Percentiles rank a stretch among this genome's conserved stretches.
These are phyloP conservation scores for Oreortyx pictus DNA, from an alignment of 2,797 vertebrate species.

Conservation along the genomic window DNA sequence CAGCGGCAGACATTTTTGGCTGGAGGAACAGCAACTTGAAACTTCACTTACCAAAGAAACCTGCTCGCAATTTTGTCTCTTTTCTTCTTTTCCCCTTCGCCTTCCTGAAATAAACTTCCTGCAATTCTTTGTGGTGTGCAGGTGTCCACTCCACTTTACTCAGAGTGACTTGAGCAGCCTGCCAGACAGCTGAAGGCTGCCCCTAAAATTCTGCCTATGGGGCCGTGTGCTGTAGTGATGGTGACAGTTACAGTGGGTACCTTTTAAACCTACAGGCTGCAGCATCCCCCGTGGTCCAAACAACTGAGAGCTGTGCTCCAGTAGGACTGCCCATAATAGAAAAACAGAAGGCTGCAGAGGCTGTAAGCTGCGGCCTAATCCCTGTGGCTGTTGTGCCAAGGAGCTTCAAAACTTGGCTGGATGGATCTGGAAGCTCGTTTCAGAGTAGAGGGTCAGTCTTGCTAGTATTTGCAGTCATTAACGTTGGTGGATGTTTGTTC, in stretches of 20 bases:
- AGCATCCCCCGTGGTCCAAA: constrained; percentile 50
- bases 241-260: constrained; percentile 24
- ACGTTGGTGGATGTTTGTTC: not conserved
- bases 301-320: constrained; percentile 40
- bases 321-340: constrained; percentile 56
- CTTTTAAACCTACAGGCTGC: constrained; percentile 20
- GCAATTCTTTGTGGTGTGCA: constrained; percentile 70
- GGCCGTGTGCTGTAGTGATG: constrained; percentile 21
- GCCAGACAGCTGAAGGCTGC: constrained; percentile 46
- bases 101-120: constrained; percentile 75
- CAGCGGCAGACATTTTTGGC: constrained; percentile 31
- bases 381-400: constrained; percentile 50
- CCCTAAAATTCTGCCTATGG: constrained; percentile 46
- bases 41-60: constrained; percentile 63
- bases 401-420: constrained; percentile 64
- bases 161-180: constrained; percentile 43
- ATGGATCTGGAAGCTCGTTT: constrained; percentile 63
- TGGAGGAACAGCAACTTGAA: constrained; percentile 48
- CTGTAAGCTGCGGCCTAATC: constrained; percentile 51
- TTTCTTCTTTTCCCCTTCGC: constrained; percentile 34
- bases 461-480: constrained; percentile 35
- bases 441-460: constrained; percentile 64
- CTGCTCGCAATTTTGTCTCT: constrained; percentile 67
- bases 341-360: constrained; percentile 60
- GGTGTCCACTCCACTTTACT: constrained; percentile 69